phyloP scores from a whole-genome alignment of 2,888 invertebrate species.

The Prosopocoilus inquinatus region DNA sequence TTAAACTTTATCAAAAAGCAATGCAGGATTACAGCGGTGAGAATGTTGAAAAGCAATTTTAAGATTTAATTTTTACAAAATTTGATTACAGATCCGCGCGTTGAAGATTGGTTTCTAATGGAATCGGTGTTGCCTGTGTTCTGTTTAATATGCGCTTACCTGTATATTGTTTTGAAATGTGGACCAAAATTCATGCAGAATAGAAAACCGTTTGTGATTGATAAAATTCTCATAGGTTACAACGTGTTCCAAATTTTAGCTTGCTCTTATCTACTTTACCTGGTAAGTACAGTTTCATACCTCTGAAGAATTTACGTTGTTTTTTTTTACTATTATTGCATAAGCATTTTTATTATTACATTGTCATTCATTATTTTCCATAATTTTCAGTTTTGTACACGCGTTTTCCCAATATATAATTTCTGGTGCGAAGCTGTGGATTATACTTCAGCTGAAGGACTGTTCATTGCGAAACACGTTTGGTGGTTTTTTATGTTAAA shows the following conservation, averaged over 20 bases:
- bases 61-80: neutral
- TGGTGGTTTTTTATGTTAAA: slow-evolving; percentile 71
- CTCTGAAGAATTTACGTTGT: too few relatives aligned
- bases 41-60: neutral
- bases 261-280: slow-evolving; percentile 35
- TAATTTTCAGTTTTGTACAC: slow-evolving; percentile 4
- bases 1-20: too few relatives aligned
- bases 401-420: slow-evolving; percentile 21
- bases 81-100: slow-evolving; percentile 58
- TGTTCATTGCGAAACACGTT: slow-evolving; percentile 58
- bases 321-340: too few relatives aligned
- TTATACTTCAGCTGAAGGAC: slow-evolving; percentile 60
- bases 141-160: slow-evolving; percentile 54
- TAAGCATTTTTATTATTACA: neutral
- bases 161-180: slow-evolving; percentile 57
- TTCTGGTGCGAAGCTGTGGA: slow-evolving; percentile 69
- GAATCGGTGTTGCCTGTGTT: slow-evolving; percentile 51
- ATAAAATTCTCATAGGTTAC: slow-evolving; percentile 60
- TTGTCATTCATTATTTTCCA: neutral
- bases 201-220: slow-evolving; percentile 60
- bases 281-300: slow-evolving; percentile 30
- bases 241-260: slow-evolving; percentile 62
- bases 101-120: slow-evolving; percentile 56
- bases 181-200: slow-evolving; percentile 67
- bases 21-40: too few relatives aligned